Evolutionary conservation across 64 coral and sea anemone genomes (phyloP), one percentile per base, ranked within the genome.

Genomic region (Hydrozoanthus tunicans): DNA sequence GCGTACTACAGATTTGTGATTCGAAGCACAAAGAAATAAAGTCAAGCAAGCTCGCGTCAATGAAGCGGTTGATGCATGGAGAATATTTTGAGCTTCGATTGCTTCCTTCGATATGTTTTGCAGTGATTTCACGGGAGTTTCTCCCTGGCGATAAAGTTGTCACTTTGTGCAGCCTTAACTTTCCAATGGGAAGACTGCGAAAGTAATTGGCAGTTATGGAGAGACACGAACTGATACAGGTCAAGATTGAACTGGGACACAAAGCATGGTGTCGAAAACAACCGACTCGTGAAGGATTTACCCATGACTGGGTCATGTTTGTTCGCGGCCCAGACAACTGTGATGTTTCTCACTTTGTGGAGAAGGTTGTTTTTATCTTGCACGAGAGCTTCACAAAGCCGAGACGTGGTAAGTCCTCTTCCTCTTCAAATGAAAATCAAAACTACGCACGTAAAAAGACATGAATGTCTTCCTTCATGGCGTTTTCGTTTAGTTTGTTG

Each of bases 281-380:
- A 6, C 85, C 66, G 2, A 99, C 92, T 90, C 94, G 83, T 7
- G 97, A 96, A 55, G 97, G 97, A 54, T 99, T 94, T 85, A 99
- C 97, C 25, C 97, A 99, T 53, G 97, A 94, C 6, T 99, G 97
- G 97, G 76, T 71, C 0, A 92, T 99, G 56, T 99, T 99, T 93
- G 97, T 99, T 56, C 90, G 97, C 59, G 97, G 97, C 11, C 90
- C 92, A 56, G 94, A 96, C 11, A 91, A 93, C 59, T 90, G 77
- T 51, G 97, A 99, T 90, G 95, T 99, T 89, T 99, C 97, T 26
- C 94, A 99, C 56, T 99, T 99, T 77, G 97, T 99, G 79, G 97
- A 99, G 43, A 99, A 99, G 58, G 97, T 99, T 11, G 92, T 99
- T 1, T 99, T 99, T 73, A n/a, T 96, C 70, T 90, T 99, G 73